Percentiles rank a stretch among this genome's conserved stretches.
These are phyloP conservation scores for Carassius carassius DNA, from an alignment of 2,113 vertebrate genomes.

Conservation along the genomic window DNA sequence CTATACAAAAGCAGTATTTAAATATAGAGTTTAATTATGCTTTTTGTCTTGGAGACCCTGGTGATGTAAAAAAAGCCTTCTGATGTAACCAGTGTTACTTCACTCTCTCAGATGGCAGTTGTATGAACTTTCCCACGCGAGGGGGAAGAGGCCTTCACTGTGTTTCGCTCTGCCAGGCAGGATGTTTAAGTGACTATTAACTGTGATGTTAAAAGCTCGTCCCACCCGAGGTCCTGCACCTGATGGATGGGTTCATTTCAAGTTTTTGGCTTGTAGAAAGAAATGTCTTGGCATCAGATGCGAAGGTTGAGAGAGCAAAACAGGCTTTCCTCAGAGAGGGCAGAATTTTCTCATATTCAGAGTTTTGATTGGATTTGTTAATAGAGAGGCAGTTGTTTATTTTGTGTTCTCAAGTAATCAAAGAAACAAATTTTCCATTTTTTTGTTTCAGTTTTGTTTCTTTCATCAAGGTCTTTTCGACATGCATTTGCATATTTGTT, in stretches of 20 bases:
- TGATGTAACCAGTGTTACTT: not conserved
- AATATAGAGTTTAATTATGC: not conserved
- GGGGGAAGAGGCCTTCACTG: not conserved
- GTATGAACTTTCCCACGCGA: not conserved
- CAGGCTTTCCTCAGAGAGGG: not conserved
- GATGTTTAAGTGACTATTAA: not conserved
- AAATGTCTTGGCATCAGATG: slow-evolving; percentile 16
- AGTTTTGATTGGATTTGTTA: not conserved
- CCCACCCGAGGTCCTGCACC: not conserved
- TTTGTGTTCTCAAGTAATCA: no score
- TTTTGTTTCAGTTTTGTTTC: not conserved
- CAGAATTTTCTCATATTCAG: not conserved
- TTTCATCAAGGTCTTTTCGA: not conserved
- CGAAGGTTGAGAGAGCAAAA: not conserved
- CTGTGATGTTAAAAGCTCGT: not conserved
- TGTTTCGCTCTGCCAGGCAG: not conserved
- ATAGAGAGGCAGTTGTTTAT: no score
- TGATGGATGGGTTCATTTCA: slow-evolving; percentile 17
- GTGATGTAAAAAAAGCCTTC: not conserved
- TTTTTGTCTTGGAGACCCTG: not conserved
- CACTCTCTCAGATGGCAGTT: slow-evolving; percentile 4
- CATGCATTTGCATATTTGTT: not conserved
- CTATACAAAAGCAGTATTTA: not conserved
- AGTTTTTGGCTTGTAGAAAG: not conserved
- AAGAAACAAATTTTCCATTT: not conserved